Evolutionary conservation across 1,140 invertebrate species (phyloP).

Genomic region (Bradynema listronoti): DNA sequence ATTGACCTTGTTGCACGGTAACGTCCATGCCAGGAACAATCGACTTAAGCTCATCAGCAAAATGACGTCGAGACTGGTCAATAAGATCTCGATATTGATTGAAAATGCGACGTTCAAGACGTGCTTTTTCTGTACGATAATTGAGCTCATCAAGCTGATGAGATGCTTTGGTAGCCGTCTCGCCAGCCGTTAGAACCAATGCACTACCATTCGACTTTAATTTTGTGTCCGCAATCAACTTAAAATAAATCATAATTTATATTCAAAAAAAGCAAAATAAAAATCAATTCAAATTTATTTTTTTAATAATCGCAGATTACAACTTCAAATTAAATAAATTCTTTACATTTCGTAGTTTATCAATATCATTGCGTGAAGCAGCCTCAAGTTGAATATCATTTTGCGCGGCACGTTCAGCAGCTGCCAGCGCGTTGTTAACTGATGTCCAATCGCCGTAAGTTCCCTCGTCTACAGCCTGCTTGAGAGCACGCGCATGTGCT

Average conservation of each 20-base stretch:
- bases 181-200: constrained; percentile 44
- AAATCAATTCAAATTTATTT: not conserved
- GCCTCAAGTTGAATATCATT: constrained; percentile 31
- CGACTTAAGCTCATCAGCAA: constrained; percentile 60
- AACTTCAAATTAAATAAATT: constrained; percentile 15
- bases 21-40: constrained; percentile 59
- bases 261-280: constrained; percentile 8
- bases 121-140: constrained; percentile 52
- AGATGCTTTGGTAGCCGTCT: constrained; percentile 47
- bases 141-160: constrained; percentile 51
- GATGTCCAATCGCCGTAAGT: constrained; percentile 37
- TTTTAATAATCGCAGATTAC: constrained; percentile 9
- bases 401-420: constrained; percentile 32
- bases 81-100: constrained; percentile 61
- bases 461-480: constrained; percentile 46
- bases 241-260: constrained; percentile 1
- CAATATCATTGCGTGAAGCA: constrained; percentile 41
- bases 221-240: constrained; percentile 43
- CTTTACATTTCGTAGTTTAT: constrained; percentile 36
- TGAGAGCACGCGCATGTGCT: constrained; percentile 38
- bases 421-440: constrained; percentile 34
- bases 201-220: constrained; percentile 30
- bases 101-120: constrained; percentile 59
- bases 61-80: constrained; percentile 60
- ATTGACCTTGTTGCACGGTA: constrained; percentile 54